These are phyloP conservation scores for Pantala flavescens DNA, from an alignment of 1,140 invertebrate genomes.

Conservation along the genomic window DNA sequence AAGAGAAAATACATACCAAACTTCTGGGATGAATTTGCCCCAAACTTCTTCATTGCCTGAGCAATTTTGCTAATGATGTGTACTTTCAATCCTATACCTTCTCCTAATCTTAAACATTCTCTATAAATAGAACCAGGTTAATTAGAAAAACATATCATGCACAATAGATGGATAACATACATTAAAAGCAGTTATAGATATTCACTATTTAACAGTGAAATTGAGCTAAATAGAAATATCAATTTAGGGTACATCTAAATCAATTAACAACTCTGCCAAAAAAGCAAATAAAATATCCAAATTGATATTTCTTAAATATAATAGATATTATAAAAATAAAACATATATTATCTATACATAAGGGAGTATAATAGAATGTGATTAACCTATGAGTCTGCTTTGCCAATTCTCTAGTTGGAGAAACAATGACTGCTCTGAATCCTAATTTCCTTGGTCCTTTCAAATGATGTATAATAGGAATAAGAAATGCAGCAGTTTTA, in stretches of 20 bases:
- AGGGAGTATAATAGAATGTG: not conserved
- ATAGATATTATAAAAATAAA: too few species aligned
- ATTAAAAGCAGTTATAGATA: too few species aligned
- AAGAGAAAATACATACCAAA: slow-evolving; percentile 44
- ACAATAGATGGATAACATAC: too few species aligned
- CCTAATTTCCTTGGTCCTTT: slow-evolving; percentile 51
- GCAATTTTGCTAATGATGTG: slow-evolving; percentile 64
- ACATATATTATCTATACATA: too few species aligned
- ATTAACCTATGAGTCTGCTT: slow-evolving; percentile 59
- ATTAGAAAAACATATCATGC: not conserved
- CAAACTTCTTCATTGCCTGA: slow-evolving; percentile 47
- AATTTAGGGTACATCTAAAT: too few species aligned
- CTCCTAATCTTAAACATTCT: slow-evolving; percentile 65
- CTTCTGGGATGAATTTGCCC: slow-evolving; percentile 50
- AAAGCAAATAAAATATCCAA: too few species aligned
- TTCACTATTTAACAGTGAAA: too few species aligned
- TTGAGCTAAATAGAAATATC: too few species aligned
- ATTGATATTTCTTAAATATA: too few species aligned
- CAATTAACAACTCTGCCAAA: too few species aligned
- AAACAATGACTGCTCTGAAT: slow-evolving; percentile 75
- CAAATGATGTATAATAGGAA: slow-evolving; percentile 65
- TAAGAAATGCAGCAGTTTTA: slow-evolving; percentile 77
- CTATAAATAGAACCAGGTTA: slow-evolving; percentile 35
- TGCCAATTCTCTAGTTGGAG: slow-evolving; percentile 87
- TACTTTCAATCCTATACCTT: slow-evolving; percentile 56